Evolutionary conservation across 2,797 vertebrate species (phyloP), one percentile per base, ranked within the genome.

Genomic region (Rhinoraja longicauda): DNA sequence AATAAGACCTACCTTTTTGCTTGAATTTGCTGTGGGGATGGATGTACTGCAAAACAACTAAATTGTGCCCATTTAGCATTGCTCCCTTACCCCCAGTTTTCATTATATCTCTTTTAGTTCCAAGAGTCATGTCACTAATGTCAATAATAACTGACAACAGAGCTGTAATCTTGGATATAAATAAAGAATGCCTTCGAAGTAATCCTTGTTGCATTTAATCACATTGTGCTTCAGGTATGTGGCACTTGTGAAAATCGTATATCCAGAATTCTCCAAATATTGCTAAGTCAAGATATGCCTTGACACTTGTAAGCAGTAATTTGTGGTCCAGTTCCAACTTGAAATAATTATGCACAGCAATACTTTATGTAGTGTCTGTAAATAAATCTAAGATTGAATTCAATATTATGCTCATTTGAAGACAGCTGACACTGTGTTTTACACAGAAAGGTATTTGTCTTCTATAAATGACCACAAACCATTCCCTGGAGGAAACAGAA

Each of bases 351-450:
- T 92, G 72, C 26, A 92, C 70, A 57, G n/a, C 82, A 84, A 26
- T 84, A 59, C 17, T 59, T 84, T 24, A 57, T 84, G n/a, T 75
- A 57, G 13, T 53, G 10, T 15, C 12, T 53, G 36, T 73, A 75
- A 75, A 73, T 91, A 72, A 53, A 92, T 45, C 70, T 75, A 57
- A 29, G 45, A 57, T 12, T 29, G 70, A 17, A 21, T 92, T 92
- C 39, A 73, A 75, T 57, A 53, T 72, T 73, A n/a, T 53, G 70
- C 72, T 73, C 4, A 92, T 92, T 75, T 92, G 32, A 92, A 92
- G 70, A 13, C 70, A 73, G 67, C 70, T 72, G 32, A 75, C 70
- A 73, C 67, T 75, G 90, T 39, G 9, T 45, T 92, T 92, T 73
- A 67, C 45, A 75, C 70, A 17, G 67, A n/a, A 92, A 92, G 26